These are phyloP conservation scores for Recurvirostra avosetta DNA, from an alignment of 2,113 vertebrate genomes.

Conservation along the genomic window DNA sequence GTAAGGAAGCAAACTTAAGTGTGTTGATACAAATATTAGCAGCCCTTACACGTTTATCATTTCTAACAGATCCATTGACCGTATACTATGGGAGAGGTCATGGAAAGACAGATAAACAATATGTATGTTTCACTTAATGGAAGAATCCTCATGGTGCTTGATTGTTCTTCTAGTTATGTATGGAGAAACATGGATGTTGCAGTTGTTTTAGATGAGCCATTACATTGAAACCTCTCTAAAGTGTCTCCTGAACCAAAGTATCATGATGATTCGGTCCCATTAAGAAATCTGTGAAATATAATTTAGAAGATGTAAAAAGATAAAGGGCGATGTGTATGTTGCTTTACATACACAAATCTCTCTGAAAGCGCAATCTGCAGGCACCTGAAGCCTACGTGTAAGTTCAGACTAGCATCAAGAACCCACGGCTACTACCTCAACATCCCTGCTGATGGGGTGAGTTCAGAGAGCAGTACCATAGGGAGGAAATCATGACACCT, in stretches of 20 bases:
- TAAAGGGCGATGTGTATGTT: fast-evolving
- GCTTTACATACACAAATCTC: background rate
- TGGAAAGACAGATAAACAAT: background rate
- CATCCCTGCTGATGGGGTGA: background rate
- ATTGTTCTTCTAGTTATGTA: fast-evolving
- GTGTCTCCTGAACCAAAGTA: background rate
- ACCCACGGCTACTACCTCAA: background rate
- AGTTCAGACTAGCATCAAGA: background rate
- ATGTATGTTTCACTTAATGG: fast-evolving
- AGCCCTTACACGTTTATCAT: background rate
- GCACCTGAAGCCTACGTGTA: background rate
- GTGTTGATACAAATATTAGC: background rate
- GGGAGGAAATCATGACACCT: background rate
- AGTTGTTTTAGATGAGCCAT: background rate
- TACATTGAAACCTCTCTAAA: background rate
- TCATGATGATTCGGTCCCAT: background rate
- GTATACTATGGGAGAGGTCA: background rate
- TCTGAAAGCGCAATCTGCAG: background rate
- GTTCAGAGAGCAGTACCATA: background rate
- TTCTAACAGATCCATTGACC: background rate
- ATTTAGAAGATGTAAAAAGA: background rate
- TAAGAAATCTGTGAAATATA: background rate
- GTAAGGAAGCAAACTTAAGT: background rate
- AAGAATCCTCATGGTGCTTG: background rate
- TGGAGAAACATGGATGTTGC: background rate